These are phyloP conservation scores for Thermophis baileyi DNA, from an alignment of 2,113 vertebrate genomes.

Conservation along the genomic window DNA sequence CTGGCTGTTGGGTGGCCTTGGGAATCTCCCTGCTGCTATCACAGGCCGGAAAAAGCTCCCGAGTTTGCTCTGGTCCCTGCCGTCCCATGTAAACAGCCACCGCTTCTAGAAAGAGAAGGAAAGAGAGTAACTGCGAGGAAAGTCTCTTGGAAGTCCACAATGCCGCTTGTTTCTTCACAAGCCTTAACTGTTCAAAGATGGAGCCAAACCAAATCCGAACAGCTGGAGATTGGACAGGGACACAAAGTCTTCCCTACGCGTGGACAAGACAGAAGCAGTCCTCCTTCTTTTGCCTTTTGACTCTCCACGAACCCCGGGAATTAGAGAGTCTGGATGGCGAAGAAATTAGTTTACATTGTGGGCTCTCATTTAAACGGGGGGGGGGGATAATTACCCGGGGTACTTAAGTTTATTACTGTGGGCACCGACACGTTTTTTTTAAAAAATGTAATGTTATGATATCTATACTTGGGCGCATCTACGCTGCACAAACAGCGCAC, in stretches of 20 bases:
- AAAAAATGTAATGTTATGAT: accelerated
- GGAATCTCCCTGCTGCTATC: neutral
- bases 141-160: neutral
- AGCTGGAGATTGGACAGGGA: neutral
- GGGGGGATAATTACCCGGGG: neutral
- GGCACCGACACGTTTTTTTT: neutral
- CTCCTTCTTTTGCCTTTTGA: neutral
- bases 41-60: neutral
- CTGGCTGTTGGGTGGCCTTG: neutral
- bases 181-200: neutral
- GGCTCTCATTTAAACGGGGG: neutral
- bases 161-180: neutral
- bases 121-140: neutral
- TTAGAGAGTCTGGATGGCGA: neutral
- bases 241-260: neutral
- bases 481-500: neutral
- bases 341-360: neutral
- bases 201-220: neutral
- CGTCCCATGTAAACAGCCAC: neutral
- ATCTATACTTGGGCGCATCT: neutral
- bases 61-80: no score
- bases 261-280: neutral
- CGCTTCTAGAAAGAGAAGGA: neutral
- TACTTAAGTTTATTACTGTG: neutral
- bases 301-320: neutral